A percentile compares a stretch with the other conserved stretches of the same genome.
Conservation (phyloP, 2,888 invertebrate genomes). For the Folsomia candida region DNA sequence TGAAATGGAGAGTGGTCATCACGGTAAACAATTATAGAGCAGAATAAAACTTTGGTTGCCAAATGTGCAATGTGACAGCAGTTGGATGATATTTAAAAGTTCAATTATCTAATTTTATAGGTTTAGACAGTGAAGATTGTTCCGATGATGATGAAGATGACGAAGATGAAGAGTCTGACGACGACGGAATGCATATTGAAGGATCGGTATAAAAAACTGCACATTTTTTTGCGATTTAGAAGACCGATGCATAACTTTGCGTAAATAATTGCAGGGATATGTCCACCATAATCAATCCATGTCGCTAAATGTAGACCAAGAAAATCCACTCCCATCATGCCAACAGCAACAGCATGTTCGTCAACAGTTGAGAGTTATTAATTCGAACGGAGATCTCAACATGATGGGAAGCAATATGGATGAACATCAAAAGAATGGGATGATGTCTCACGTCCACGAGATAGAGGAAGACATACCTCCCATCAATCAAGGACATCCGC, state of each 20-base stretch:
- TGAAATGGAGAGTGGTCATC: not conserved
- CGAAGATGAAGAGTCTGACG: constrained; percentile 21
- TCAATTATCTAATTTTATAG: constrained; percentile 15
- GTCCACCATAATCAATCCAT: constrained; percentile 14
- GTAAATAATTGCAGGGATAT: not conserved
- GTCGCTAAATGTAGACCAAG: constrained; percentile 7
- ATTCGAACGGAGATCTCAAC: not conserved
- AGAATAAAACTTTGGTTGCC: not conserved
- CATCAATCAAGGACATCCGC: constrained; percentile 2
- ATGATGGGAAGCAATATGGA: not conserved
- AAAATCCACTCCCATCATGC: constrained; percentile 21
- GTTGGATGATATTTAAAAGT: not conserved
- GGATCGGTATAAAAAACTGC: not conserved
- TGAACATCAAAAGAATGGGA: constrained; percentile 3
- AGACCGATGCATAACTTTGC: not conserved
- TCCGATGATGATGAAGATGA: constrained; percentile 34
- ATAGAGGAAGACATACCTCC: constrained; percentile 9
- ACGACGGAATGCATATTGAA: constrained; percentile 13
- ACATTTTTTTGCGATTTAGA: not conserved
- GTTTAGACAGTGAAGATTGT: constrained; percentile 29
- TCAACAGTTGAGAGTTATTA: not conserved
- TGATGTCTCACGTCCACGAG: constrained; percentile 10
- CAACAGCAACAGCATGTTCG: constrained; percentile 20
- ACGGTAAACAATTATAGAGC: too few species aligned
- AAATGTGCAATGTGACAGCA: not conserved